Conservation (phyloP, 1,140 invertebrate genomes). For the Drosophila orosa region DNA sequence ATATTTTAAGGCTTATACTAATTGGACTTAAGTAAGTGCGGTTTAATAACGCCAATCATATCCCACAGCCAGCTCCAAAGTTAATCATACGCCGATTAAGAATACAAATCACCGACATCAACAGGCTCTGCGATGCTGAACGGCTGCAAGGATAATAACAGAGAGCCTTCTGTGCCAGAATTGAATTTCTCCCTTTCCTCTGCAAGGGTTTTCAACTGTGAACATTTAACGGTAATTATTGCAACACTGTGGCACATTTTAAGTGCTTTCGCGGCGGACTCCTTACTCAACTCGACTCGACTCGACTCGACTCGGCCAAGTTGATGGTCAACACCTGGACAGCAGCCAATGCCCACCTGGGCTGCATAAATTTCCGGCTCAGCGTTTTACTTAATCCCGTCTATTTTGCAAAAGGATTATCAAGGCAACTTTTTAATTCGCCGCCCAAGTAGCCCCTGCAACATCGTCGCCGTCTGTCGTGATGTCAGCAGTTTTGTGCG, state of each 20-base stretch:
- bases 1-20: not conserved
- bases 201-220: conserved; percentile 76
- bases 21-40: not conserved
- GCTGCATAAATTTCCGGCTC: conserved; percentile 76
- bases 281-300: conserved; percentile 4
- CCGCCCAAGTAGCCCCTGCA: conserved; percentile 35
- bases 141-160: conserved; percentile 69
- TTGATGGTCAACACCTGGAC: conserved; percentile 53
- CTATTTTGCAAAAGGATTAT: conserved; percentile 83
- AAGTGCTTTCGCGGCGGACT: conserved; percentile 54
- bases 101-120: conserved; percentile 80
- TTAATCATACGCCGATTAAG: conserved; percentile 78
- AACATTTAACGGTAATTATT: conserved; percentile 81
- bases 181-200: conserved; percentile 18
- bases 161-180: conserved; percentile 56
- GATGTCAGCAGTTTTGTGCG: conserved; percentile 79
- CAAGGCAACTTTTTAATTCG: conserved; percentile 82
- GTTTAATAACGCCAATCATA: not conserved
- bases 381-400: conserved; percentile 80
- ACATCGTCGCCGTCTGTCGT: conserved; percentile 43
- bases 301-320: conserved; percentile 4
- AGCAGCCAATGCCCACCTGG: conserved; percentile 50
- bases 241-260: conserved; percentile 82
- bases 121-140: conserved; percentile 19
- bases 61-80: conserved; percentile 32